Evolutionary conservation across 2,888 invertebrate genomes (phyloP), one percentile per base, ranked within the genome.

Genomic region (Mythimna impura): DNA sequence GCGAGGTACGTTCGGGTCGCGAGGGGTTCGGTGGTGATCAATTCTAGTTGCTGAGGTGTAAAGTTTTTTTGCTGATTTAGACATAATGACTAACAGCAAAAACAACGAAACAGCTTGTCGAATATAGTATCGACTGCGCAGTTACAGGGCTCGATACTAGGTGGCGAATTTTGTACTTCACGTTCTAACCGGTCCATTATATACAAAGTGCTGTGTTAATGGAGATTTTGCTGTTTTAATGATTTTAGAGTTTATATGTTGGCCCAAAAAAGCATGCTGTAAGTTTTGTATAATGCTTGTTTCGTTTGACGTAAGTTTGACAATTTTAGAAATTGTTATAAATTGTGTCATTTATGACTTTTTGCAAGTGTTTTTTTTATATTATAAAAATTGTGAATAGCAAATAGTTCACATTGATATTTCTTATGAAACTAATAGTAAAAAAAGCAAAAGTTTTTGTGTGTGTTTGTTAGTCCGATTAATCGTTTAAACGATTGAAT

Each of bases 151-250:
- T 65, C 22, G 10, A 17, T 22, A 50, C 22, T n/a, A 8, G 55
- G 9, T n/a, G 40, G 10, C 66, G 20, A 43, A 3, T 40, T 25
- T 30, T 36, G 1, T 3, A 7, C 2, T 36, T 50, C 20, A 43
- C 20, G 14, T 50, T 34, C 12, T 65, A 20, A 2, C 6, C 10
- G 60, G 57, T 61, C 83, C 80, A 81, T 80, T 58, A 57, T 78
- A 64, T 6, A 3, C 17, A 52, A n/a, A 30, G 20, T 62, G 25
- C 40, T 12, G 10, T 12, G n/a, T 25, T 36, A 12, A 36, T 55
- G 30, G 10, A 54, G 30, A 12, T 12, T 36, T 36, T n/a, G 12
- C 10, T 61, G n/a, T 50, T 52, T 30, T 34, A n/a, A 6, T 20
- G 1, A 34, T 62, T 36, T 54, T 52, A 17, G 8, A 36, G 30